phyloP scores from a whole-genome alignment of 2,888 invertebrate genomes.

The Hydropsyche betteni region DNA sequence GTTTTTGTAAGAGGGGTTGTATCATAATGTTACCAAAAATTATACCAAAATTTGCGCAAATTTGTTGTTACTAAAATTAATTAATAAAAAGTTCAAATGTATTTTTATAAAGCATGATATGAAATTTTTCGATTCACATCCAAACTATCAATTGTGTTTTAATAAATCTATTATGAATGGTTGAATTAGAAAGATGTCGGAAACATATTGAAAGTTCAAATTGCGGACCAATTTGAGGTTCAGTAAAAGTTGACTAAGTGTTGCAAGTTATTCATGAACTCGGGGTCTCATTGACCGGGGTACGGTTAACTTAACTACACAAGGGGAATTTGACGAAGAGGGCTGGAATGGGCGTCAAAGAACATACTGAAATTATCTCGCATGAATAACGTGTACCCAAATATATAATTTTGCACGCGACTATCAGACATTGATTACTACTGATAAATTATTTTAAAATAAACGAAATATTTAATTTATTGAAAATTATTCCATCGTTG shows the following conservation, averaged over 20 bases:
- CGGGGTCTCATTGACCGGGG: constrained; percentile 35
- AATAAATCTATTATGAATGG: not conserved
- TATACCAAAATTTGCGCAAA: not conserved
- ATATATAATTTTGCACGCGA: not conserved
- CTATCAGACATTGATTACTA: too few relatives aligned
- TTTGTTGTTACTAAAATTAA: too few relatives aligned
- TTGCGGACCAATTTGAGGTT: not conserved
- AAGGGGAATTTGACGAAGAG: constrained; percentile 26
- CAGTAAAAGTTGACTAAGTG: constrained; percentile 34
- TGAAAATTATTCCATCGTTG: too few relatives aligned
- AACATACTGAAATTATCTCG: constrained; percentile 34
- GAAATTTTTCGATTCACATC: too few relatives aligned
- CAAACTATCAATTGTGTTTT: too few relatives aligned
- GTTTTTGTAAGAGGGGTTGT: constrained; percentile 34
- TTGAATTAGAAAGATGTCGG: not conserved
- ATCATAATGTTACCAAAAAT: constrained; percentile 32
- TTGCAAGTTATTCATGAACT: constrained; percentile 36
- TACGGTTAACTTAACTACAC: constrained; percentile 29
- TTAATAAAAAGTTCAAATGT: too few relatives aligned
- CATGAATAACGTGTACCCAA: constrained; percentile 3
- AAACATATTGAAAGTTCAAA: not conserved
- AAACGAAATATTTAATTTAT: too few relatives aligned
- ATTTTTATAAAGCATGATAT: too few relatives aligned
- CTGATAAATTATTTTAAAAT: too few relatives aligned
- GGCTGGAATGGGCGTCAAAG: constrained; percentile 32